Conservation (phyloP, 2,797 vertebrate species). For the Fistularia commersonii region DNA sequence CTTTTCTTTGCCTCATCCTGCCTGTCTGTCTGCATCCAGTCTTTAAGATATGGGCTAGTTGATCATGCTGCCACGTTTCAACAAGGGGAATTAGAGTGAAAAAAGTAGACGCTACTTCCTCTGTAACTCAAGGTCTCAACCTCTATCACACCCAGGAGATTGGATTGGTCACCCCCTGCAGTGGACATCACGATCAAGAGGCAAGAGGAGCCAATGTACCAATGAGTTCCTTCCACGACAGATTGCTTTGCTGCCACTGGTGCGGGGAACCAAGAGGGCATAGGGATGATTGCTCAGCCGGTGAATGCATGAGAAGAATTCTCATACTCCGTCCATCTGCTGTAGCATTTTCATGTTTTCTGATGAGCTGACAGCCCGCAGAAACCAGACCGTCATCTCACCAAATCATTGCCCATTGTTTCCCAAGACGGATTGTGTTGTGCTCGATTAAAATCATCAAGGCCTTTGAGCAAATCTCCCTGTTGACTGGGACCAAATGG, state of each 20-base stretch:
- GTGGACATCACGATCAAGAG: slow-evolving; percentile 24
- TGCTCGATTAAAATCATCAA: slow-evolving; percentile 46
- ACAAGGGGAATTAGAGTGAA: slow-evolving; percentile 10
- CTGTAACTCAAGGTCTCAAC: slow-evolving; percentile 40
- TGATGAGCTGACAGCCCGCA: slow-evolving; percentile 49
- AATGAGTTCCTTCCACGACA: slow-evolving; percentile 33
- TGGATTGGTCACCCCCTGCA: slow-evolving; percentile 37
- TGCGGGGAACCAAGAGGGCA: slow-evolving; percentile 15
- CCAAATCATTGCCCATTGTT: slow-evolving; percentile 25
- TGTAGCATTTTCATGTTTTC: slow-evolving; percentile 58
- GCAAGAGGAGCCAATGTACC: slow-evolving; percentile 32
- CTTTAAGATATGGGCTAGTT: slow-evolving; percentile 21
- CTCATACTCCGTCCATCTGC: slow-evolving; percentile 47
- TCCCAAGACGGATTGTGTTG: slow-evolving; percentile 21
- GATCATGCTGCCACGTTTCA: slow-evolving; percentile 35
- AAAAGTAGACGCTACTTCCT: background rate
- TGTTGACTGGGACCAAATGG: slow-evolving; percentile 43
- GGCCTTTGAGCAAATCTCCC: slow-evolving; percentile 33
- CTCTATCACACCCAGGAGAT: slow-evolving; percentile 56
- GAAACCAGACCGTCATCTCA: slow-evolving; percentile 45
- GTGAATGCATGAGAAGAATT: slow-evolving; percentile 37
- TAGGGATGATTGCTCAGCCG: slow-evolving; percentile 25
- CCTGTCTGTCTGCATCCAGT: slow-evolving; percentile 11
- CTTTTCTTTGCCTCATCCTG: slow-evolving; percentile 2
- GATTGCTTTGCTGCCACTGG: slow-evolving; percentile 38